phyloP scores from a whole-genome alignment of 2,888 invertebrate genomes.

The Lamellibrachia satsuma region DNA sequence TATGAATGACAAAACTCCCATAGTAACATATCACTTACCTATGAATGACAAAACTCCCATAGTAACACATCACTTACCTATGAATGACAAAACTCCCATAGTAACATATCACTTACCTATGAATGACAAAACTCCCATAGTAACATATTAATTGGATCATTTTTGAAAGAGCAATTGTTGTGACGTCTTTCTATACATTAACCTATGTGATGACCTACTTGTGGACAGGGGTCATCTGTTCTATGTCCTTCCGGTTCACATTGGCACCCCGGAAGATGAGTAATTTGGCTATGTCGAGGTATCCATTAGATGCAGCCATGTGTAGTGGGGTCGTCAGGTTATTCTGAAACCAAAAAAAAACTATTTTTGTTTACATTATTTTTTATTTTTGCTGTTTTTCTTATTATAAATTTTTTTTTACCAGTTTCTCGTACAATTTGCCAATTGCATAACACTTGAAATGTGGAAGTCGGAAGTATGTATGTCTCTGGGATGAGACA shows the following conservation, averaged over 20 bases:
- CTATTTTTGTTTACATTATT: neutral
- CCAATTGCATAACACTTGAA: too few relatives aligned
- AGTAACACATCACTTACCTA: neutral
- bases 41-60: neutral
- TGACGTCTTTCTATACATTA: neutral
- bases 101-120: neutral
- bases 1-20: neutral
- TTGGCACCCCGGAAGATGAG: constrained; percentile 41
- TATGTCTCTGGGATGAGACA: too few relatives aligned
- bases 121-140: neutral
- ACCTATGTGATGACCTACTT: constrained; percentile 33
- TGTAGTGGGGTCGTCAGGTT: constrained; percentile 43
- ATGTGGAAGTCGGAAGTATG: too few relatives aligned
- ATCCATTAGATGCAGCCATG: constrained; percentile 42
- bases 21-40: neutral
- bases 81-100: neutral
- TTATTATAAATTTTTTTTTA: neutral
- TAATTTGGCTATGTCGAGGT: constrained; percentile 38
- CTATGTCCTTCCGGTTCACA: constrained; percentile 41
- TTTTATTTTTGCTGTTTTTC: neutral
- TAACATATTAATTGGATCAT: neutral
- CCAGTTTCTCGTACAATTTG: too few relatives aligned
- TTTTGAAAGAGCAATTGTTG: neutral
- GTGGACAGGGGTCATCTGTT: constrained; percentile 46
- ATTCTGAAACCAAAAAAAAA: constrained; percentile 33